Evolutionary conservation across 2,113 vertebrate genomes (phyloP).

Genomic region (Campylorhamphus procurvoides): DNA sequence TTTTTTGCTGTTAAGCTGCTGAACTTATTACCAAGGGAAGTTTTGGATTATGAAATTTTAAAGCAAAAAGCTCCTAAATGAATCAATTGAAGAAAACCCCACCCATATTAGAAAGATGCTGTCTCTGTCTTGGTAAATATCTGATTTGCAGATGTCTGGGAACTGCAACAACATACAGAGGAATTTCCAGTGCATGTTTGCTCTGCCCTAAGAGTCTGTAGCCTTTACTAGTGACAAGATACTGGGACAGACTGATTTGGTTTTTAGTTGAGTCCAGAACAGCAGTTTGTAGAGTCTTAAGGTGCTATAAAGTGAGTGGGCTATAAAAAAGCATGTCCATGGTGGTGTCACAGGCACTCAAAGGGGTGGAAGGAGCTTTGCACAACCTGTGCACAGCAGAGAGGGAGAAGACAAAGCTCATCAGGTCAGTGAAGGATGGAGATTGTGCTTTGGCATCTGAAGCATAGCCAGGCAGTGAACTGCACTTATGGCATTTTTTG

Average conservation of each 20-base stretch:
- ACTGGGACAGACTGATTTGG: background rate
- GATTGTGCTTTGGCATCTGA: background rate
- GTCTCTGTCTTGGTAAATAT: background rate
- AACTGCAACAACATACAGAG: background rate
- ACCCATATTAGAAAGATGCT: background rate
- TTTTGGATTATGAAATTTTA: background rate
- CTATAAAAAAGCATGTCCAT: rapidly evolving
- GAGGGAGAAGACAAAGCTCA: background rate
- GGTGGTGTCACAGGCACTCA: background rate
- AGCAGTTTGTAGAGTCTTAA: background rate
- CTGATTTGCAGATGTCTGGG: background rate
- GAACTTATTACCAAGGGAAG: background rate
- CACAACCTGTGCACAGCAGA: background rate
- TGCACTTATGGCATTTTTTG: background rate
- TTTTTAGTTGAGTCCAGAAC: background rate
- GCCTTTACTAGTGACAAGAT: background rate
- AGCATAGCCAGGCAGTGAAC: background rate
- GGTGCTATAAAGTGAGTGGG: background rate
- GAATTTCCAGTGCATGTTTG: background rate
- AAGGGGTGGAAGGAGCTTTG: background rate
- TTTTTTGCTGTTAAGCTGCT: background rate
- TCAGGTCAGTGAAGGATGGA: background rate
- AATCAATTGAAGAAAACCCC: background rate
- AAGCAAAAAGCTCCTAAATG: background rate
- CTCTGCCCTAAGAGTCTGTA: background rate